Evolutionary conservation across 2,113 vertebrate genomes (phyloP).

Genomic region (Plestiodon gilberti): DNA sequence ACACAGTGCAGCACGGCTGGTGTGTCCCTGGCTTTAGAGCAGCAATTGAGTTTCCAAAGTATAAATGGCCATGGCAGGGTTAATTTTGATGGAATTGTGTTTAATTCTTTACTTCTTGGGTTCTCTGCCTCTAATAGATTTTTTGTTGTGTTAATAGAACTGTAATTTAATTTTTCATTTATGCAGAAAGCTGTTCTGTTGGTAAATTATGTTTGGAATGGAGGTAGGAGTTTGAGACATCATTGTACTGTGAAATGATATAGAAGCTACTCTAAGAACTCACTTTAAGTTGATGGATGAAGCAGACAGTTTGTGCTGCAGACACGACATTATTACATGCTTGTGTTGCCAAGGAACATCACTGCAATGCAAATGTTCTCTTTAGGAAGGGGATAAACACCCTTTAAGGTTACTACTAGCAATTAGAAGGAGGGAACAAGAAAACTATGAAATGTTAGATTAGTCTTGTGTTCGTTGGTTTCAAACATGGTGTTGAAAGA

Average conservation of each 20-base stretch:
- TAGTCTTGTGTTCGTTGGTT: constrained; percentile 28
- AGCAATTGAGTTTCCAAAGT: background rate
- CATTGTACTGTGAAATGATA: background rate
- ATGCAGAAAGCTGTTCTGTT: background rate
- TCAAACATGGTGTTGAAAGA: constrained; percentile 7
- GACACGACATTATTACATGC: constrained; percentile 12
- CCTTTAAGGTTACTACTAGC: constrained; percentile 16
- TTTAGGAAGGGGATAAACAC: constrained; percentile 6
- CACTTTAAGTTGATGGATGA: constrained; percentile 40
- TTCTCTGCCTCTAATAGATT: constrained; percentile 1
- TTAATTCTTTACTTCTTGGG: background rate
- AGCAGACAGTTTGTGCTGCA: constrained; percentile 34
- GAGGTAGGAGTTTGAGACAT: background rate
- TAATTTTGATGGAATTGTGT: background rate
- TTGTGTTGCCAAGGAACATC: constrained; percentile 48
- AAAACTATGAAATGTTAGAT: constrained; percentile 23
- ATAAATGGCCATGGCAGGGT: background rate
- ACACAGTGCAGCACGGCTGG: no score
- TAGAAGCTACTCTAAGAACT: constrained; percentile 27
- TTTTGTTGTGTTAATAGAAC: constrained; percentile 6
- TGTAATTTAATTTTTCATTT: constrained; percentile 24
- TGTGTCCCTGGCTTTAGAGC: no score
- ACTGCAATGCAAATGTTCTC: constrained; percentile 31
- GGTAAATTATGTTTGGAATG: constrained; percentile 21
- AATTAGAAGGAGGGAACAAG: constrained; percentile 16